Conservation (phyloP, 2,888 invertebrate genomes). For the Lasioglossum morio region DNA sequence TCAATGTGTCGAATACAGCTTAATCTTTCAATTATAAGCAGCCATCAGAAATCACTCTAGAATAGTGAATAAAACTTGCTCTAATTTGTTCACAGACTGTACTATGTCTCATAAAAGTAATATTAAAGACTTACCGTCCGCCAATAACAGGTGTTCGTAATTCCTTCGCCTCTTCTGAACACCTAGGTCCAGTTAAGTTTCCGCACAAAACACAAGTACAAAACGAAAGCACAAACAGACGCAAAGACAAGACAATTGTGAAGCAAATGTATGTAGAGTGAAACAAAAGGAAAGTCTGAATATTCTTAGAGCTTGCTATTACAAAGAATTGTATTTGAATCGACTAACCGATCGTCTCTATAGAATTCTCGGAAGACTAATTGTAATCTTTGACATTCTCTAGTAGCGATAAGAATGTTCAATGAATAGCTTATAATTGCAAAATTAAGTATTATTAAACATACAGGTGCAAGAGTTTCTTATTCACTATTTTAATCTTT, state of each 20-base stretch:
- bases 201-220: constrained; percentile 27
- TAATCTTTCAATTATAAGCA: constrained; percentile 10
- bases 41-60: not conserved
- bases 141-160: constrained; percentile 12
- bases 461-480: not conserved
- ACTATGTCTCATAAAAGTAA: constrained; percentile 9
- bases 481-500: not conserved
- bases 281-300: constrained; percentile 1
- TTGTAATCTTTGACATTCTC: not conserved
- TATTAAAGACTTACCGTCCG: constrained; percentile 12
- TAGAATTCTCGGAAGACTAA: not conserved
- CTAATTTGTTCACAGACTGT: not conserved
- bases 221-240: constrained; percentile 26
- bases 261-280: constrained; percentile 5
- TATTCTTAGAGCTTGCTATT: constrained; percentile 10
- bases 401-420: not conserved
- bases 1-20: not conserved
- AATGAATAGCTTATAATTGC: not conserved
- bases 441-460: not conserved
- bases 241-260: constrained; percentile 28
- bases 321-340: not conserved
- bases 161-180: constrained; percentile 14
- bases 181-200: constrained; percentile 12
- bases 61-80: not conserved
- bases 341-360: not conserved